phyloP scores from a whole-genome alignment of 2,888 invertebrate species.

The Drosophila fungiperda region DNA sequence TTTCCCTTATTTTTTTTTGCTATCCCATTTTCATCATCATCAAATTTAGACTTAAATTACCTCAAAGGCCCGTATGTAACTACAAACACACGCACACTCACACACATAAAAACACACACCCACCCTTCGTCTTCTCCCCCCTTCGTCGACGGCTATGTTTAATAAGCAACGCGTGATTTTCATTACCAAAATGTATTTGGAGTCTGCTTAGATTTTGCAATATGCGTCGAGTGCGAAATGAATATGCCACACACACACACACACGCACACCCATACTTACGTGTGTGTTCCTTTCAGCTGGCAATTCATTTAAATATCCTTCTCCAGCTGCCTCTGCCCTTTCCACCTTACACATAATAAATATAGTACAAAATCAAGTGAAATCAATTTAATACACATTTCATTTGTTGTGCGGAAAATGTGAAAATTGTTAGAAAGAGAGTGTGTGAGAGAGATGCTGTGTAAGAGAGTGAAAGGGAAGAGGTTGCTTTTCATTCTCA shows the following conservation, averaged over 20 bases:
- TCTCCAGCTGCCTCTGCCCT: neutral
- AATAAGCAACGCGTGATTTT: slow-evolving; percentile 79
- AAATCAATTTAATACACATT: slow-evolving; percentile 80
- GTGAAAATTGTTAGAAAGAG: slow-evolving; percentile 24
- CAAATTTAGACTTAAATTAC: slow-evolving; percentile 43
- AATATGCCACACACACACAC: slow-evolving; percentile 45
- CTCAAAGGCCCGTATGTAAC: slow-evolving; percentile 55
- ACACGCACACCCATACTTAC: slow-evolving; percentile 18
- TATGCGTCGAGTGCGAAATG: slow-evolving; percentile 67
- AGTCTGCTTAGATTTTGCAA: slow-evolving; percentile 74
- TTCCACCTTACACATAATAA: slow-evolving; percentile 45
- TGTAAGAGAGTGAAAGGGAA: neutral
- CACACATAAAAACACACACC: neutral
- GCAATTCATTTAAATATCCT: slow-evolving; percentile 8
- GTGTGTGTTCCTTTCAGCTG: slow-evolving; percentile 6
- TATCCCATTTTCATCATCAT: slow-evolving; percentile 36
- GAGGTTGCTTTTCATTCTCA: slow-evolving; percentile 2
- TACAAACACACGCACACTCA: neutral
- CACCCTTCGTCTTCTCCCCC: neutral
- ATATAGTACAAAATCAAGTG: slow-evolving; percentile 72
- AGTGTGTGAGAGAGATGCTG: neutral
- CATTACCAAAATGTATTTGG: slow-evolving; percentile 68
- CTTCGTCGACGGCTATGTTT: slow-evolving; percentile 39
- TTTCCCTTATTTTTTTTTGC: slow-evolving; percentile 11
- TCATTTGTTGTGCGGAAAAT: slow-evolving; percentile 44